A percentile compares a stretch with the other conserved stretches of the same genome.
Evolutionary conservation across 2,113 vertebrate genomes (phyloP).

Genomic region (Otolemur garnettii): DNA sequence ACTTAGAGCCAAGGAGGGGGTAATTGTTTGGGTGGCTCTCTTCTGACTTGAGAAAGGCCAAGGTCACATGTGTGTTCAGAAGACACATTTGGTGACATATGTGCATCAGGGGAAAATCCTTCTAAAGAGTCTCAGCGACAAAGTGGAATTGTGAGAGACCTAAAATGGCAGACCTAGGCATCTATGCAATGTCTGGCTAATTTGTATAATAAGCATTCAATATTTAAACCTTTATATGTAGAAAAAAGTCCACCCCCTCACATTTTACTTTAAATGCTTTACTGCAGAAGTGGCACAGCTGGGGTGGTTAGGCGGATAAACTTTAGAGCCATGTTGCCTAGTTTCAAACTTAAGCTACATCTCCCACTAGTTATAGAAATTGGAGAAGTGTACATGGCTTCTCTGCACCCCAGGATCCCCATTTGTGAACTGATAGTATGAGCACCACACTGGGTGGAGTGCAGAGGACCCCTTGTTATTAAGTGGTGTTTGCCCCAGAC

Average conservation of each 20-base stretch:
- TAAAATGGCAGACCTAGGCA: constrained; percentile 7
- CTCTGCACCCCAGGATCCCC: neutral
- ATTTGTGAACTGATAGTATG: neutral
- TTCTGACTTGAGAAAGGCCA: neutral
- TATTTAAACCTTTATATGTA: neutral
- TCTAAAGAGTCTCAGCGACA: neutral
- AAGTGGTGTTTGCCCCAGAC: neutral
- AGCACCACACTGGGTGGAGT: neutral
- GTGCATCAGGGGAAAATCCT: neutral
- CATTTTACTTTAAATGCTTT: neutral
- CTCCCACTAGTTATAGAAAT: neutral
- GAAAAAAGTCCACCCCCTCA: neutral
- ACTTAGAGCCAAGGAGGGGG: neutral
- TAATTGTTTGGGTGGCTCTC: neutral
- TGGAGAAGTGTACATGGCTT: neutral
- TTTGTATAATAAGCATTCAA: neutral
- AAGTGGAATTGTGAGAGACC: neutral
- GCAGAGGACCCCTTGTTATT: neutral
- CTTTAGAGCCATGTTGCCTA: neutral
- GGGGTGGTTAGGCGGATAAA: neutral
- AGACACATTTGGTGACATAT: neutral
- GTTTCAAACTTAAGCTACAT: neutral
- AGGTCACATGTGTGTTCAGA: neutral
- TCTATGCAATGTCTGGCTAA: neutral
- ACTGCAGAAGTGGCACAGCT: neutral